Evolutionary conservation across 1,140 invertebrate species (phyloP).

Genomic region (Polypedilum pembai): DNA sequence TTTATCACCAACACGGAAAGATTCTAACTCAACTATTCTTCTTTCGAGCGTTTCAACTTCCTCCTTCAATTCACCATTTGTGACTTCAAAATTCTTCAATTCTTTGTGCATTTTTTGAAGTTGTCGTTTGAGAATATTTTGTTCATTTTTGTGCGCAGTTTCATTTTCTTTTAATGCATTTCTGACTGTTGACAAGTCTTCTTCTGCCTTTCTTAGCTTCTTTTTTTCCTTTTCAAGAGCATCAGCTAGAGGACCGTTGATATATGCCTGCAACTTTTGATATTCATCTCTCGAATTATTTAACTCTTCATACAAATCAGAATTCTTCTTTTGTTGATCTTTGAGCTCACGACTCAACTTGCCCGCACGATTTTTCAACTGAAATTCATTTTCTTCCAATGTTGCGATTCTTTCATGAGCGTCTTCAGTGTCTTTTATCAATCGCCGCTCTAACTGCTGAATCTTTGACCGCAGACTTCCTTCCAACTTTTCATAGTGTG

Average conservation of each 20-base stretch:
- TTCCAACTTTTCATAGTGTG: slow-evolving; percentile 44
- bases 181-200: slow-evolving; percentile 34
- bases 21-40: slow-evolving; percentile 36
- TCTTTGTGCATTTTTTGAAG: slow-evolving; percentile 47
- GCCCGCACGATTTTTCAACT: slow-evolving; percentile 45
- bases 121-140: slow-evolving; percentile 46
- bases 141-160: slow-evolving; percentile 43
- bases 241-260: slow-evolving; percentile 34
- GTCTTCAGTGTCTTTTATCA: slow-evolving; percentile 39
- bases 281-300: slow-evolving; percentile 39
- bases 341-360: slow-evolving; percentile 47
- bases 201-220: slow-evolving; percentile 34
- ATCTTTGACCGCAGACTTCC: slow-evolving; percentile 39
- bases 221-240: slow-evolving; percentile 38
- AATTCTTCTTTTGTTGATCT: slow-evolving; percentile 43
- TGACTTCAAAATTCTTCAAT: slow-evolving; percentile 50
- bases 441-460: slow-evolving; percentile 38
- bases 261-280: slow-evolving; percentile 33
- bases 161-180: slow-evolving; percentile 45
- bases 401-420: slow-evolving; percentile 43
- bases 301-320: slow-evolving; percentile 44
- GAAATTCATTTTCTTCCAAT: slow-evolving; percentile 48
- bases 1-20: slow-evolving; percentile 33
- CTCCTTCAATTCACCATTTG: slow-evolving; percentile 51
- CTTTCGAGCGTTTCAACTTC: slow-evolving; percentile 45